Evolutionary conservation across 1,140 invertebrate species (phyloP), one percentile per base, ranked within the genome.

Genomic region (Apocrypta bakeri): DNA sequence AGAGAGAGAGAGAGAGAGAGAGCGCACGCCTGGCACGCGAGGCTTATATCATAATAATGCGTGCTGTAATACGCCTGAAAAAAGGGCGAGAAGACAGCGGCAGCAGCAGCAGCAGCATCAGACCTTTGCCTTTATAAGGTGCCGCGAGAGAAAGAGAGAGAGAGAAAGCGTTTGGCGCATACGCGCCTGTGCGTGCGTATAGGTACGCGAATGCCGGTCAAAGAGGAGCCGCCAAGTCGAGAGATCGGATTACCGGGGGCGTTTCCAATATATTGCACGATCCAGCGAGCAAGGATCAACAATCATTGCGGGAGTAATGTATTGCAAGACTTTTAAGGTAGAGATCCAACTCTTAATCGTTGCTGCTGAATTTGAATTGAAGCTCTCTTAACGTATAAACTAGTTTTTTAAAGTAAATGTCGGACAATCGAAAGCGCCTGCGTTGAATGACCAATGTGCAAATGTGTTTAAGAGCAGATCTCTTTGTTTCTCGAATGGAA

Each of bases 41-140:
- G 81, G 83, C 83, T 87, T 88, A 87, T 87, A 87, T 88, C 86
- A 87, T 87, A 88, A 86, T 87, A 88, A 86, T 56, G 48, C 48
- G 48, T 73, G 79, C 82, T 25, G 40, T 83, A 85, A 87, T 85
- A 29, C 84, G 82, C 81, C 81, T 82, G 71, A 69, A 82, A 79
- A 83, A 33, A 33, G 21, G 68, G 81, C 76, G 31, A 42, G 84
- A 79, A 83, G 79, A 63, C n/a, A 72, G 29, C 69, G 40, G 25
- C 68, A 2, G 56, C 56, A 61, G 56, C 56, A 61, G 3, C 12
- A n/a, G 17, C 12, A 14, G 56, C 75, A n/a, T n/a, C n/a, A 68
- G n/a, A 64, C 71, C 72, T 61, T 77, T 68, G 66, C 56, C 71
- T 78, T 71, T 82, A 82, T 77, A 82, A 77, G 81, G 73, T 25